A percentile compares a stretch with the other conserved stretches of the same genome.
Evolutionary conservation across 2,888 invertebrate species (phyloP).

Genomic region (Volucella inanis): DNA sequence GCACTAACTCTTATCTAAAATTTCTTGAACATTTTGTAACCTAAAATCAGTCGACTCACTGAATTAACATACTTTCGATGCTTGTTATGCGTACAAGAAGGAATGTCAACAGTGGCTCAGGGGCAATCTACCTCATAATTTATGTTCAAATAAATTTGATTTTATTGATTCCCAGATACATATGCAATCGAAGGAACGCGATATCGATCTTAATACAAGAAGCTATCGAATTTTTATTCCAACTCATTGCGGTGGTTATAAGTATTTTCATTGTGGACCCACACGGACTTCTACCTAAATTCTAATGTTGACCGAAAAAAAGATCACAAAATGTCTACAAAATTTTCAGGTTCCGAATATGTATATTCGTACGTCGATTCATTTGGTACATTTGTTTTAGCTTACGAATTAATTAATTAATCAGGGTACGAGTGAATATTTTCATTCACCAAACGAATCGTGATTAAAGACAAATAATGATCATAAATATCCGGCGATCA

Average conservation of each 20-base stretch:
- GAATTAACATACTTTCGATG: conserved; percentile 64
- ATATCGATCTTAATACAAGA: conserved; percentile 70
- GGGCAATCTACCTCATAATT: conserved; percentile 54
- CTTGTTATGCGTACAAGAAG: conserved; percentile 40
- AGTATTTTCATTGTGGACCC: neutral
- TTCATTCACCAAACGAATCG: conserved; percentile 64
- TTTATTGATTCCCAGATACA: conserved; percentile 45
- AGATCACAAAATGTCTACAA: conserved; percentile 69
- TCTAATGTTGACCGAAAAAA: conserved; percentile 31
- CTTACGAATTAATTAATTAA: conserved; percentile 70
- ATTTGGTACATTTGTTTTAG: neutral
- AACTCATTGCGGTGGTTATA: neutral
- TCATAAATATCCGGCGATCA: conserved; percentile 67
- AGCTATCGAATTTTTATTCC: conserved; percentile 53
- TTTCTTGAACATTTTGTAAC: conserved; percentile 25
- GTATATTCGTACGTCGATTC: neutral
- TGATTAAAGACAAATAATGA: conserved; percentile 71
- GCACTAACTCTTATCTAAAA: conserved; percentile 22
- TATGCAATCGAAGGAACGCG: conserved; percentile 26
- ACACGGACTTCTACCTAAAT: conserved; percentile 16
- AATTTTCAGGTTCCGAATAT: conserved; percentile 22
- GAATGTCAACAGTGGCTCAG: conserved; percentile 55
- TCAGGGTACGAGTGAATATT: conserved; percentile 41
- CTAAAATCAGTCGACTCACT: conserved; percentile 51
- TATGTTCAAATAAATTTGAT: conserved; percentile 61